Percentiles rank a stretch among this genome's conserved stretches.
Conservation (phyloP, 2,113 vertebrate genomes). For the Apaloderma vittatum region DNA sequence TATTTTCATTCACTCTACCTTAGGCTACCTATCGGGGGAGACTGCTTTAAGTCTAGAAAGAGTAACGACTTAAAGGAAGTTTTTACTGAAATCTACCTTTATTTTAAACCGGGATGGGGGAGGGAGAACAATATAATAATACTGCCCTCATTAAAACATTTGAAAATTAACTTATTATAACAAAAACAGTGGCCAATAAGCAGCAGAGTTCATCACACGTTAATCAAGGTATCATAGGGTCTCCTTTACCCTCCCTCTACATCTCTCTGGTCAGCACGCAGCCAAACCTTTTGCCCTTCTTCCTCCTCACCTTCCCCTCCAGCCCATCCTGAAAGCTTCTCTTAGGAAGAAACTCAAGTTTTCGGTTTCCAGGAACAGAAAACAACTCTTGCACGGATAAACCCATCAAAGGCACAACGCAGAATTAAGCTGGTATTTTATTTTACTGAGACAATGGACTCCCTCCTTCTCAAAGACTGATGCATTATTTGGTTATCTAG, state of each 20-base stretch:
- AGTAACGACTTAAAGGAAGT: background rate
- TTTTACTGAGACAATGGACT: background rate
- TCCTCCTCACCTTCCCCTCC: background rate
- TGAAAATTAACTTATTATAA: slow-evolving; percentile 36
- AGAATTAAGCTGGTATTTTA: background rate
- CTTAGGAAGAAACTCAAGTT: background rate
- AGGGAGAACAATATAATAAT: background rate
- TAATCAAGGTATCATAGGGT: slow-evolving; percentile 12
- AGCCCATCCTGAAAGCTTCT: background rate
- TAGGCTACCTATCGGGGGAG: background rate
- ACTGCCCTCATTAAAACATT: slow-evolving; percentile 36
- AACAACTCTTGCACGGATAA: background rate
- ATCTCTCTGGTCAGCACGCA: background rate
- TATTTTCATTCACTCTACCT: background rate
- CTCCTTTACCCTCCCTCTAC: background rate
- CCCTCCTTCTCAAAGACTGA: background rate
- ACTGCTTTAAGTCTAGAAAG: background rate
- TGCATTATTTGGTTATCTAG: background rate
- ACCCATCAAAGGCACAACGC: rapidly evolving
- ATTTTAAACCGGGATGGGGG: background rate
- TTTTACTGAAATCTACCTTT: background rate
- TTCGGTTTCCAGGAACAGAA: background rate
- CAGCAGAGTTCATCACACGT: slow-evolving; percentile 1
- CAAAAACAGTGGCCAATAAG: background rate
- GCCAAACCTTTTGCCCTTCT: background rate